phyloP scores from a whole-genome alignment of 2,888 invertebrate genomes.

The Dynastes grantii region DNA sequence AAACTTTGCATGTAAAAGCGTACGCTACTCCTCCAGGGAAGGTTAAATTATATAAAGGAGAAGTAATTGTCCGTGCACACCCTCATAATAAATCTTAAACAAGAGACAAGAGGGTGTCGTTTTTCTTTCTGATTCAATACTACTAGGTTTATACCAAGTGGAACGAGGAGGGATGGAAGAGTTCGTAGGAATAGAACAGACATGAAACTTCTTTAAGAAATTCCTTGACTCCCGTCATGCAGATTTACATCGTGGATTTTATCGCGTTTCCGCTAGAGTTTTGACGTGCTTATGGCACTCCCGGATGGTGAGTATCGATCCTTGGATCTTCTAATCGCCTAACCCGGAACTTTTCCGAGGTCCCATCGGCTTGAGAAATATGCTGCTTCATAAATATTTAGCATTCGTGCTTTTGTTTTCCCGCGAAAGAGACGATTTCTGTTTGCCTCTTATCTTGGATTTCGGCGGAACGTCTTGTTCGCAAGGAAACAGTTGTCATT shows the following conservation, averaged over 20 bases:
- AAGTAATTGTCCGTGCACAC: slow-evolving; percentile 44
- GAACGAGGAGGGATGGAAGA: slow-evolving; percentile 16
- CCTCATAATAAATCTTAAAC: slow-evolving; percentile 45
- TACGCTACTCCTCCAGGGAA: slow-evolving; percentile 32
- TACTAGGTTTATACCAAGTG: slow-evolving; percentile 9
- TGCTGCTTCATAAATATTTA: slow-evolving; percentile 36
- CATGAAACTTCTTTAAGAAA: slow-evolving; percentile 17
- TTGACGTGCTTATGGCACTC: slow-evolving; percentile 17
- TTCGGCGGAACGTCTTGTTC: neutral
- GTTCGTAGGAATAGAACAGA: slow-evolving; percentile 13
- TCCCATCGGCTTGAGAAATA: neutral
- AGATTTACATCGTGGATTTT: slow-evolving; percentile 32
- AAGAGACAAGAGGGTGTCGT: slow-evolving; percentile 38
- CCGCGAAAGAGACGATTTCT: slow-evolving; percentile 15
- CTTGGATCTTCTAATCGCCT: slow-evolving; percentile 16
- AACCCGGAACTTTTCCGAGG: neutral
- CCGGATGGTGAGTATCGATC: slow-evolving; percentile 17
- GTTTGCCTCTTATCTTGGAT: slow-evolving; percentile 20
- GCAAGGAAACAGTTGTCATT: slow-evolving; percentile 31
- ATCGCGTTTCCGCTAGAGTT: slow-evolving; percentile 30
- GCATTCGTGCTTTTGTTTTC: slow-evolving; percentile 23
- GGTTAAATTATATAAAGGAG: slow-evolving; percentile 47
- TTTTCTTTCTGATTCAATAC: slow-evolving; percentile 27
- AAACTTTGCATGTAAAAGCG: slow-evolving; percentile 42
- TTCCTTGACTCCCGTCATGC: neutral